Evolutionary conservation across 2,113 vertebrate species (phyloP).

Genomic region (Progne subis): DNA sequence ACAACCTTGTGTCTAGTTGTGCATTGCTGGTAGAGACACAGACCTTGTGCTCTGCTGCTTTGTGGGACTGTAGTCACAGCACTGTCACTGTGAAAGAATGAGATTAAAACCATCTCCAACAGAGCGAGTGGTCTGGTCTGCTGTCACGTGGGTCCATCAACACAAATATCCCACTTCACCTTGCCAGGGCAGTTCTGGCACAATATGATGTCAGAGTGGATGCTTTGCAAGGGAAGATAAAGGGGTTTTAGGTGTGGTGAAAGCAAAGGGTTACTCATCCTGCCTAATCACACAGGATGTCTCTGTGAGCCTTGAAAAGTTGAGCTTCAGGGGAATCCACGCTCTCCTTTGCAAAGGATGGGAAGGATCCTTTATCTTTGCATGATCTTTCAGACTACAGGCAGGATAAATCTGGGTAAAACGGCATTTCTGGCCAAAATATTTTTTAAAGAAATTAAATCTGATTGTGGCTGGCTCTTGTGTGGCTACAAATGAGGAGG

Average conservation of each 20-base stretch:
- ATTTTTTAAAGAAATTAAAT: not conserved
- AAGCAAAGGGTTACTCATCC: not conserved
- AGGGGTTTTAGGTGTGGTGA: not conserved
- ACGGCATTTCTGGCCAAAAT: not conserved
- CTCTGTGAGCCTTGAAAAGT: not conserved
- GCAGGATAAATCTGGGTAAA: not conserved
- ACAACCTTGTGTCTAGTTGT: not conserved
- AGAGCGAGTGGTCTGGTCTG: not conserved
- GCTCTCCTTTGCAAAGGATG: not conserved
- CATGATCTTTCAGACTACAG: not conserved
- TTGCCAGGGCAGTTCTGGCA: not conserved
- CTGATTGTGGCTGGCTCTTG: not conserved
- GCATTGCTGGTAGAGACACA: not conserved
- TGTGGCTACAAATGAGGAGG: not conserved
- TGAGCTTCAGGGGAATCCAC: not conserved
- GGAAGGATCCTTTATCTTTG: not conserved
- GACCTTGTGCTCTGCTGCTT: not conserved
- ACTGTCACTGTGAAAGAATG: conserved; percentile 1
- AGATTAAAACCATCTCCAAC: not conserved
- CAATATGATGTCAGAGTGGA: not conserved
- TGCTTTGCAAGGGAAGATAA: not conserved
- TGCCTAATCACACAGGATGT: not conserved
- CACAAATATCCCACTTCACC: not conserved
- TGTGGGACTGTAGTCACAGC: not conserved
- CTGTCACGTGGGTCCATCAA: not conserved